Evolutionary conservation across 2,797 vertebrate genomes (phyloP).

Genomic region (Danio kyathit): DNA sequence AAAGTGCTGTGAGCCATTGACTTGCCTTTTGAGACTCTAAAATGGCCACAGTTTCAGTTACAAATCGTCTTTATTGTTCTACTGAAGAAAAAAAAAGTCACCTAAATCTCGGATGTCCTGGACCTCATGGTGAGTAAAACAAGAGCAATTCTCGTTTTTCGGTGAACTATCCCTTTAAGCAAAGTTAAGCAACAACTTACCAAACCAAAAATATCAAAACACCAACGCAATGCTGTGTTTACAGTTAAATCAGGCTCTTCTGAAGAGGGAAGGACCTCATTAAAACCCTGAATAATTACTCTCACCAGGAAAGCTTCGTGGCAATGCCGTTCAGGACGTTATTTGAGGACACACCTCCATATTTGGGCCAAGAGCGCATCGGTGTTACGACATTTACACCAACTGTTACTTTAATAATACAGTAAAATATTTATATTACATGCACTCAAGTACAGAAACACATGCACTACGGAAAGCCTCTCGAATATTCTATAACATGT

Average conservation of each 20-base stretch:
- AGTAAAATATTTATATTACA: constrained; percentile 16
- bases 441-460: background rate
- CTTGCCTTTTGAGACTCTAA: too few species aligned
- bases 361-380: constrained; percentile 29
- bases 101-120: too few species aligned
- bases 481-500: background rate
- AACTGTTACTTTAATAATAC: constrained; percentile 27
- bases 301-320: constrained; percentile 71
- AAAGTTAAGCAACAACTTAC: constrained; percentile 34
- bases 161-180: background rate
- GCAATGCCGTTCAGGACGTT: constrained; percentile 73
- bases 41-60: too few species aligned
- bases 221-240: constrained; percentile 61
- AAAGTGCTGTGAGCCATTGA: too few species aligned
- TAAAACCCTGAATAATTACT: constrained; percentile 69
- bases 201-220: constrained; percentile 1
- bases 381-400: constrained; percentile 16
- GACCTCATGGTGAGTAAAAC: too few species aligned
- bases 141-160: too few species aligned
- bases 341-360: constrained; percentile 58
- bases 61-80: too few species aligned
- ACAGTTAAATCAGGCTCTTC: constrained; percentile 4
- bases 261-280: constrained; percentile 62
- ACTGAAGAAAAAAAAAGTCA: too few species aligned
- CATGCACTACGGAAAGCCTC: background rate